These are phyloP conservation scores for Theristicus caerulescens DNA, from an alignment of 2,113 vertebrate species.

Conservation along the genomic window DNA sequence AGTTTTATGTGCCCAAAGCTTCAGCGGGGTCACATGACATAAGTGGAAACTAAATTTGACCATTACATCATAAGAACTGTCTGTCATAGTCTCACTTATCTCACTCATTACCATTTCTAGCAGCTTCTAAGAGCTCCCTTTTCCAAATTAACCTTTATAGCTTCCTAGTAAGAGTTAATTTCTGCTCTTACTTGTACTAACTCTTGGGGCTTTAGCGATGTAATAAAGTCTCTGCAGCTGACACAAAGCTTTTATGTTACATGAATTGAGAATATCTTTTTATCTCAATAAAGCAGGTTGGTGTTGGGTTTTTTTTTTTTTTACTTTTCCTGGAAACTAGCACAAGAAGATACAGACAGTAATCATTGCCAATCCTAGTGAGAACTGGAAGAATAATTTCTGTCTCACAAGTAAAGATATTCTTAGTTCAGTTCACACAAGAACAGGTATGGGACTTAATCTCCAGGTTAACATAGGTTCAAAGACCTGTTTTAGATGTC, in stretches of 20 bases:
- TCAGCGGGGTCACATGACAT: not conserved
- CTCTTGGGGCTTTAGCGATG: not conserved
- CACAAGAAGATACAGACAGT: not conserved
- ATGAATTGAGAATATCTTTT: not conserved
- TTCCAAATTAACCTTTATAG: not conserved
- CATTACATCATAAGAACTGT: not conserved
- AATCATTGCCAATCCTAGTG: not conserved
- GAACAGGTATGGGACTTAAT: not conserved
- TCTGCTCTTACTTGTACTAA: not conserved
- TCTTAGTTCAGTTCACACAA: not conserved
- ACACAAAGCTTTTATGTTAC: not conserved
- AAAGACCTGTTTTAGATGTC: not conserved
- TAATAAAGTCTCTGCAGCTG: not conserved
- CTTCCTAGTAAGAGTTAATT: not conserved
- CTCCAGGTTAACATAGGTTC: not conserved
- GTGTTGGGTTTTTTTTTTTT: not conserved
- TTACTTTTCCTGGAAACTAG: not conserved
- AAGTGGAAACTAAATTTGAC: not conserved
- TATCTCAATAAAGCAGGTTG: not conserved
- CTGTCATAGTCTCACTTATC: not conserved
- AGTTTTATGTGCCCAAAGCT: not conserved
- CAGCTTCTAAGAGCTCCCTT: not conserved
- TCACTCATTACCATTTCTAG: not conserved
- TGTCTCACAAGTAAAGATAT: not conserved
- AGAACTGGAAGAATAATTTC: not conserved